Evolutionary conservation across 1,140 invertebrate genomes (phyloP).

Genomic region (Drosophila ogumai): DNA sequence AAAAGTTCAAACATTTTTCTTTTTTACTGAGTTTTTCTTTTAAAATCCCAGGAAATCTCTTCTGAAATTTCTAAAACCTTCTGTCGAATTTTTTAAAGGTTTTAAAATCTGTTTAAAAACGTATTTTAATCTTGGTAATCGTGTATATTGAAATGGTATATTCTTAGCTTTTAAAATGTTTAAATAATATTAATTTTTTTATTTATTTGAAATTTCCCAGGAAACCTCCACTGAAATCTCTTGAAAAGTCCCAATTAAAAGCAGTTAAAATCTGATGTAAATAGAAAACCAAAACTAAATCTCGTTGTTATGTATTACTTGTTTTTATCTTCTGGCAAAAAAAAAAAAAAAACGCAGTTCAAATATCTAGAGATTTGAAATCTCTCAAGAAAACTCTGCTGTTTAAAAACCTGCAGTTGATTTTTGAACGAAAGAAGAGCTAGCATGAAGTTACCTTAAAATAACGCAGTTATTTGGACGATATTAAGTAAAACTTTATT

Average conservation of each 20-base stretch:
- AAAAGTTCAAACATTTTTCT: not conserved
- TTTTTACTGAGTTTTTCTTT: too few species aligned
- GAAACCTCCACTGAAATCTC: not conserved
- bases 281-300: not conserved
- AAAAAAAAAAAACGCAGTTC: accelerated
- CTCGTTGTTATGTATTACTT: too few species aligned
- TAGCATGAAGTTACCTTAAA: not conserved
- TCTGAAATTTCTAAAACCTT: not conserved
- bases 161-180: not conserved
- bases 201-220: not conserved
- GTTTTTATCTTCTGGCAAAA: not conserved
- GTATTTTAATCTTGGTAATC: too few species aligned
- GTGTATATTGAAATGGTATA: too few species aligned
- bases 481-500: not conserved
- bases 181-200: not conserved
- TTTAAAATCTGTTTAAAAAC: not conserved
- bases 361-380: not conserved
- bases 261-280: too few species aligned
- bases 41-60: too few species aligned
- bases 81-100: too few species aligned
- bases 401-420: not conserved
- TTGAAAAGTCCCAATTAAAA: not conserved
- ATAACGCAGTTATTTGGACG: not conserved
- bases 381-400: not conserved
- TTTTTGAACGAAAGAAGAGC: not conserved